These are phyloP conservation scores for Neogobius melanostomus DNA, from an alignment of 2,113 vertebrate genomes.

Conservation along the genomic window DNA sequence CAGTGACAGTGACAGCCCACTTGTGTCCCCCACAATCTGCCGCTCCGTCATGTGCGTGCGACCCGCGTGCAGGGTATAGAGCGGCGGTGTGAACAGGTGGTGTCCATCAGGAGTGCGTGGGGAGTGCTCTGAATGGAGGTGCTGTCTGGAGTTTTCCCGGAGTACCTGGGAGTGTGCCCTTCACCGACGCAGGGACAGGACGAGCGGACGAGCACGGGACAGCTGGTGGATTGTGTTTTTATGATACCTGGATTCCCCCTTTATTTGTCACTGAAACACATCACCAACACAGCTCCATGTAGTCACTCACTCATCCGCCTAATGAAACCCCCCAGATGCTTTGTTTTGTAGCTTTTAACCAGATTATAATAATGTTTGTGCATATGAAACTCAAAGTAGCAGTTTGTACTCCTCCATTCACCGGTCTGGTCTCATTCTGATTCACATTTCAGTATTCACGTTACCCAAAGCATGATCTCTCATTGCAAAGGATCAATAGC, in stretches of 20 bases:
- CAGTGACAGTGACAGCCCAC: slow-evolving; percentile 58
- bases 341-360: background rate
- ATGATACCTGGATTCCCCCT: slow-evolving; percentile 54
- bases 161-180: slow-evolving; percentile 71
- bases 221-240: slow-evolving; percentile 70
- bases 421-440: no score
- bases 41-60: slow-evolving; percentile 43
- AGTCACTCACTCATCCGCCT: background rate
- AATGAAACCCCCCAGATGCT: background rate
- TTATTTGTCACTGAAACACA: slow-evolving; percentile 37
- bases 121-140: slow-evolving; percentile 69
- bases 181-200: slow-evolving; percentile 63
- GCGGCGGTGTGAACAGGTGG: slow-evolving; percentile 73
- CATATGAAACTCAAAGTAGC: background rate
- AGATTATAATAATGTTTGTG: background rate
- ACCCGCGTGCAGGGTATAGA: background rate
- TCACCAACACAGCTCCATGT: slow-evolving; percentile 18
- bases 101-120: slow-evolving; percentile 70
- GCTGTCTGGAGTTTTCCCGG: slow-evolving; percentile 67
- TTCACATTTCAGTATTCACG: no score
- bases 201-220: slow-evolving; percentile 66
- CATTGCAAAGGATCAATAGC: no score
- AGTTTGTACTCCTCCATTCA: no score
- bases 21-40: slow-evolving; percentile 48
- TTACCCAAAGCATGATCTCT: no score